phyloP scores from a whole-genome alignment of 2,797 vertebrate genomes.

The Pelodytes ibericus region DNA sequence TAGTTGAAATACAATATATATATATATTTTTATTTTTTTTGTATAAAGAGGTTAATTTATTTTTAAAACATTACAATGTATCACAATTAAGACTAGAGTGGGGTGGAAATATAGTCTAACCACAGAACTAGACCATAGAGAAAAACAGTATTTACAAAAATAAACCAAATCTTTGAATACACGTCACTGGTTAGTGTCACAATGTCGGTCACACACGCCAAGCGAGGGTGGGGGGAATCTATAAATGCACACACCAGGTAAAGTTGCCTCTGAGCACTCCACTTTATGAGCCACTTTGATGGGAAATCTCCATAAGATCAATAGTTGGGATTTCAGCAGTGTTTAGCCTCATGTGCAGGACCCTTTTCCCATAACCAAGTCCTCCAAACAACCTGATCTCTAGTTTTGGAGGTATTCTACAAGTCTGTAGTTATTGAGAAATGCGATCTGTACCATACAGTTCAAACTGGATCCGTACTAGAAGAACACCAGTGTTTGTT shows the following conservation, averaged over 20 bases:
- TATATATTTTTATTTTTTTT: too few relatives aligned
- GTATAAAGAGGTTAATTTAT: conserved; percentile 87
- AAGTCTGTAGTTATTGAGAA: conserved; percentile 4
- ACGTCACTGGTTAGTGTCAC: conserved; percentile 60
- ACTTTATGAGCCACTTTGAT: conserved; percentile 3
- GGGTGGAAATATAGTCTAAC: conserved; percentile 80
- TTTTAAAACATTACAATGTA: conserved; percentile 97
- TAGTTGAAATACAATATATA: too few relatives aligned
- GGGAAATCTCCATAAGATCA: conserved; percentile 1
- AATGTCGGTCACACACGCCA: conserved; percentile 9
- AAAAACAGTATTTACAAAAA: conserved; percentile 97
- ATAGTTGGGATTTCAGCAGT: neutral
- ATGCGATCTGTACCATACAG: conserved; percentile 19
- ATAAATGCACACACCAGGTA: conserved; percentile 45
- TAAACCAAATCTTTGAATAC: conserved; percentile 84
- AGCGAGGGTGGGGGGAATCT: conserved; percentile 54
- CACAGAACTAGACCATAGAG: conserved; percentile 87
- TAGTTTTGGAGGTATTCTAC: neutral
- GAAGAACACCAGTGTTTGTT: conserved; percentile 35
- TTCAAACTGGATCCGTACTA: conserved; percentile 23
- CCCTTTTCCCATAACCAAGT: neutral
- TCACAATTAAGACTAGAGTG: conserved; percentile 79
- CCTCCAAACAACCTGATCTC: neutral
- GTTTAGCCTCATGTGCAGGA: conserved; percentile 9
- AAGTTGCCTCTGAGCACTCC: neutral